phyloP scores from a whole-genome alignment of 1,140 invertebrate genomes.

The Meteorus sp. region DNA sequence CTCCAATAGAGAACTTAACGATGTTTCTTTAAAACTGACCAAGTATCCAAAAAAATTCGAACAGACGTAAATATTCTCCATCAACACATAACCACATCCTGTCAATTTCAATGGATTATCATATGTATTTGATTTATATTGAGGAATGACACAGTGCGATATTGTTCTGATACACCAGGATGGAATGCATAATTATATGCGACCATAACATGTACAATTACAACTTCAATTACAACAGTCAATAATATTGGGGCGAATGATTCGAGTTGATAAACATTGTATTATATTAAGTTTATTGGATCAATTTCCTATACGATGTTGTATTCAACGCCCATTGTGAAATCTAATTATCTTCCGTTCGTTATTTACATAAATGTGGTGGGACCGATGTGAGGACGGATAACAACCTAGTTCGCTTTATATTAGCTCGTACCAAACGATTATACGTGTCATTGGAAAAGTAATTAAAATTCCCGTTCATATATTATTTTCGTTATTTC shows the following conservation, averaged over 20 bases:
- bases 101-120: no score
- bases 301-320: background rate
- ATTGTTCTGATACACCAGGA: no score
- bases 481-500: background rate
- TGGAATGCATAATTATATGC: no score
- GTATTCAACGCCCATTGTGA: constrained; percentile 8
- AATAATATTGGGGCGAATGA: constrained; percentile 4
- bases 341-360: constrained; percentile 29
- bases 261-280: background rate
- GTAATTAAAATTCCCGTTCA: constrained; percentile 19
- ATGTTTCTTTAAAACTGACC: no score
- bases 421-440: constrained; percentile 10
- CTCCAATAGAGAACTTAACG: no score
- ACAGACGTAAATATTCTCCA: no score
- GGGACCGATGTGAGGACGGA: constrained; percentile 18
- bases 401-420: constrained; percentile 29
- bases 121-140: no score
- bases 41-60: no score
- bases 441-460: constrained; percentile 18
- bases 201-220: constrained; percentile 4
- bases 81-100: no score
- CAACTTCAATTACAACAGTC: constrained; percentile 2
- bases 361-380: constrained; percentile 17
- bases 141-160: no score
- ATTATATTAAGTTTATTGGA: background rate